Percentiles rank a stretch among this genome's conserved stretches.
These are phyloP conservation scores for Lophochroa leadbeateri DNA, from an alignment of 2,113 vertebrate species.

Conservation along the genomic window DNA sequence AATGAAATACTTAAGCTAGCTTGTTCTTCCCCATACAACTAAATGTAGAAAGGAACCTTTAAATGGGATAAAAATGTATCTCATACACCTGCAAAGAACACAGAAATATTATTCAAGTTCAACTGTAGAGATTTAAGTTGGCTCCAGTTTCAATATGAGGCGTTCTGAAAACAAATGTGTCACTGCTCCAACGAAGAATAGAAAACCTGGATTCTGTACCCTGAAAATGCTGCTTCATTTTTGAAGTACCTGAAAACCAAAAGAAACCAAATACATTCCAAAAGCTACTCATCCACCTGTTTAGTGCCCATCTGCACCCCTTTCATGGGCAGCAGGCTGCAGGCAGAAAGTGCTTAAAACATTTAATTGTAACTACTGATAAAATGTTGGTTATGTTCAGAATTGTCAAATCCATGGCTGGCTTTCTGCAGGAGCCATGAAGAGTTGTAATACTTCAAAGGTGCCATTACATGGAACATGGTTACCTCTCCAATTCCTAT, in stretches of 20 bases:
- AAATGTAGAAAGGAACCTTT: neutral
- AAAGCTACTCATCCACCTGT: neutral
- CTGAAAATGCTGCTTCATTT: neutral
- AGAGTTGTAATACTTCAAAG: neutral
- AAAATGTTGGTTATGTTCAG: neutral
- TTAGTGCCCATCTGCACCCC: neutral
- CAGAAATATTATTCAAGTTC: neutral
- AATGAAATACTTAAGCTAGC: neutral
- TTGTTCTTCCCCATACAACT: neutral
- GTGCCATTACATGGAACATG: rapidly evolving
- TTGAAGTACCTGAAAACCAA: neutral
- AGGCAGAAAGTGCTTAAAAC: rapidly evolving
- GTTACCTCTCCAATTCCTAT: neutral
- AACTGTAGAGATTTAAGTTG: neutral
- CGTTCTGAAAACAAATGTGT: neutral
- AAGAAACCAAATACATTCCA: neutral
- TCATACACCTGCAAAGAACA: neutral
- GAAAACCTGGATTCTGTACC: neutral
- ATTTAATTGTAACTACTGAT: neutral
- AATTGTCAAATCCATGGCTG: neutral
- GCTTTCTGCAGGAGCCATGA: neutral
- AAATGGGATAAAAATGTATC: neutral
- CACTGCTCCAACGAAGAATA: neutral
- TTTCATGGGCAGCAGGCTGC: neutral
- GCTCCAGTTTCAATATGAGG: neutral